These are phyloP conservation scores for Cnemophilus loriae DNA, from an alignment of 2,113 vertebrate species.

Conservation along the genomic window DNA sequence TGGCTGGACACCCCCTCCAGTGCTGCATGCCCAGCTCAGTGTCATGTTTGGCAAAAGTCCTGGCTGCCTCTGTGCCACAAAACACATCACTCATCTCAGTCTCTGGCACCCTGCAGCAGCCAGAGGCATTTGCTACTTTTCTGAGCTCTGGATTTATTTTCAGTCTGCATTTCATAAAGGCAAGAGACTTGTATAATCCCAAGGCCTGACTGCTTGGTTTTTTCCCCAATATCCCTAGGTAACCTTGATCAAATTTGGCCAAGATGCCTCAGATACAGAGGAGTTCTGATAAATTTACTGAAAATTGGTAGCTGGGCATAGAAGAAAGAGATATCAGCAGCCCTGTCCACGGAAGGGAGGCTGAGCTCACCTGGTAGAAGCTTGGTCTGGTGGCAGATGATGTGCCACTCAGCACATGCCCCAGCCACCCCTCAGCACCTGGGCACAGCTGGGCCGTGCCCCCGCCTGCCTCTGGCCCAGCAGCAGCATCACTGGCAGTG, in stretches of 20 bases:
- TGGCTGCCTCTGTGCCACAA: not conserved
- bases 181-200: not conserved
- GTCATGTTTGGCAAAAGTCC: not conserved
- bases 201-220: not conserved
- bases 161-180: not conserved
- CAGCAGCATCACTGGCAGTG: not conserved
- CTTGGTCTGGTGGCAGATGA: not conserved
- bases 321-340: not conserved
- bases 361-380: not conserved
- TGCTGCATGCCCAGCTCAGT: not conserved
- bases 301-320: not conserved
- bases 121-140: not conserved
- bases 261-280: not conserved
- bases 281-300: not conserved
- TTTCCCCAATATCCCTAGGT: not conserved
- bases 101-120: not conserved
- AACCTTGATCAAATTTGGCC: not conserved
- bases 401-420: not conserved
- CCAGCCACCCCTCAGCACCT: accelerated
- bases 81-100: accelerated
- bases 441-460: not conserved
- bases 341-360: not conserved
- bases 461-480: not conserved
- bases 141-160: not conserved
- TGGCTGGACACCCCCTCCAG: not conserved